phyloP scores from a whole-genome alignment of 2,888 invertebrate genomes.

The Julus scandinavius region DNA sequence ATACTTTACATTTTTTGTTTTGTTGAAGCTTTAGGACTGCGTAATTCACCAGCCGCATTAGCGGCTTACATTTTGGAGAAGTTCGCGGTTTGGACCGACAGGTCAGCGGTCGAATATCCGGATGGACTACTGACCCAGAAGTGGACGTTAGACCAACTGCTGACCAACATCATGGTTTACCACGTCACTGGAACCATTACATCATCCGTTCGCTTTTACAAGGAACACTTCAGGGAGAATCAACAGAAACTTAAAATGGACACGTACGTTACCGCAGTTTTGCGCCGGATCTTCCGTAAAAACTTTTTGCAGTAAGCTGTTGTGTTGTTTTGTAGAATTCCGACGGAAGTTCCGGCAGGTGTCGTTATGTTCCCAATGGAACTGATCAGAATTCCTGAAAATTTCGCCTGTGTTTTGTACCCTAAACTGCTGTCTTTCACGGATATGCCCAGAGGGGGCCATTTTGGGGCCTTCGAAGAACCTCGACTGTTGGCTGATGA shows the following conservation, averaged over 20 bases:
- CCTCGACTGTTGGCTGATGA: constrained; percentile 79
- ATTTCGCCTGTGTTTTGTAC: constrained; percentile 72
- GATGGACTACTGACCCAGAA: constrained; percentile 76
- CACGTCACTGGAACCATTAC: constrained; percentile 72
- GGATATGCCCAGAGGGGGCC: constrained; percentile 78
- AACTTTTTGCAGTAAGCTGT: background rate
- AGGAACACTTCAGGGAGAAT: constrained; percentile 51
- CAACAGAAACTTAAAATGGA: constrained; percentile 38
- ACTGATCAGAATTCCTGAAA: constrained; percentile 72
- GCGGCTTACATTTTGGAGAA: constrained; percentile 92
- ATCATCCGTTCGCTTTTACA: constrained; percentile 57
- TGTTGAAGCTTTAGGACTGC: constrained; percentile 73
- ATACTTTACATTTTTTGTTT: background rate
- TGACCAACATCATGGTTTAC: constrained; percentile 85
- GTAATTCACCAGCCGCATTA: constrained; percentile 83
- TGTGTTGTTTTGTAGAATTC: constrained; percentile 69
- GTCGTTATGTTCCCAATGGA: constrained; percentile 81
- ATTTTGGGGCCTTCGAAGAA: constrained; percentile 85
- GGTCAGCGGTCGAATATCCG: constrained; percentile 66
- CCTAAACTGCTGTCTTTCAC: constrained; percentile 76
- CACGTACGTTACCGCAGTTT: constrained; percentile 47
- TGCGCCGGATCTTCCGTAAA: too few relatives aligned
- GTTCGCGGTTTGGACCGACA: constrained; percentile 80
- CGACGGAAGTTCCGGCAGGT: constrained; percentile 77
- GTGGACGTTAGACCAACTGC: constrained; percentile 76